Evolutionary conservation across 2,888 invertebrate genomes (phyloP), one percentile per base, ranked within the genome.

Genomic region (Calephelis perditalis): DNA sequence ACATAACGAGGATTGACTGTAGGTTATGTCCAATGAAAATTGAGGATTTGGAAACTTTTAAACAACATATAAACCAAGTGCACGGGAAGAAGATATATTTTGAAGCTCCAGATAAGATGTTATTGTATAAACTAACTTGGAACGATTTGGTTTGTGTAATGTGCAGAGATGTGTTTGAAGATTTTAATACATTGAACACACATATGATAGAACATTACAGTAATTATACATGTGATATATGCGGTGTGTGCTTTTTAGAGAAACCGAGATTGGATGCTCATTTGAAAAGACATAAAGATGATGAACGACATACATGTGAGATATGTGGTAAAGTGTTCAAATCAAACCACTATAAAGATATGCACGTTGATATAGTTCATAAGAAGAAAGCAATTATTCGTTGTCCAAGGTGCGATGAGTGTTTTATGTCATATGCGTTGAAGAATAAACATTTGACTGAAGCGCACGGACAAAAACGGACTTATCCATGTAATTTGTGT

Each of bases 221-320:
- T 63, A 91, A 89, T 49, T 86, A 77, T 43, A 86, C 88, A 0
- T 91, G 91, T 59, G 88, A 88, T 63, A 70, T 88, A 0, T 89
- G 88, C 57, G 86, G 90, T 0, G 84, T 89, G 40, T 86, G 88
- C 7, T 92, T 92, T 67, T 66, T 91, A 0, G 91, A 91, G 63
- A 87, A 87, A 47, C 81, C 90, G 0, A 77, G 92, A 1, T 65
- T 92, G 11, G 87, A 87, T 12, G 91, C 87, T 0, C 92, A 92
- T 73, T 59, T 86, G 40, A 86, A 85, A 45, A 63, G 85, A 6
- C 90, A 90, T 46, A 85, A 85, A 2, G 91, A 92, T 56, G 91
- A 91, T 61, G 92, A 92, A 40, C 77, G 81, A 0, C 86, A 91
- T 65, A 87, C 86, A 0, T 93, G 93, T 60, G 87, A 90, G 37